A percentile compares a stretch with the other conserved stretches of the same genome.
Evolutionary conservation across 2,113 vertebrate genomes (phyloP).

Genomic region (Ciconia stormi): DNA sequence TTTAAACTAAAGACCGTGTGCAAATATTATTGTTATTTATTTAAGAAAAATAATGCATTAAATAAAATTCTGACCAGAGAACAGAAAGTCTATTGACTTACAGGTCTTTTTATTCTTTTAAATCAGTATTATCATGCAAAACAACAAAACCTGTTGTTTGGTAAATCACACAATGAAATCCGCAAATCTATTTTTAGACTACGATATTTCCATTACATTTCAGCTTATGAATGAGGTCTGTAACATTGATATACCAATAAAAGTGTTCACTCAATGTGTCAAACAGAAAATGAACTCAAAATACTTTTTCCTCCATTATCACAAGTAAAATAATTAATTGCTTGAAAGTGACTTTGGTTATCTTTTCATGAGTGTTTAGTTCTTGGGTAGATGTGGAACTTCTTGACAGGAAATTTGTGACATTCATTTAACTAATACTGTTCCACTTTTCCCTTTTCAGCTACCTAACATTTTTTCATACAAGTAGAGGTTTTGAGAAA

Average conservation of each 20-base stretch:
- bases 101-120: neutral
- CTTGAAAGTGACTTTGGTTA: neutral
- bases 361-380: neutral
- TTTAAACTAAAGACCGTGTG: neutral
- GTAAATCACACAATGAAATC: neutral
- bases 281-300: neutral
- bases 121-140: neutral
- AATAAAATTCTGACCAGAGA: neutral
- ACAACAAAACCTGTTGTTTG: neutral
- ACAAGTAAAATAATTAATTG: neutral
- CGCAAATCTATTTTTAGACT: neutral
- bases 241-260: neutral
- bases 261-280: neutral
- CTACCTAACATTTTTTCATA: neutral
- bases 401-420: neutral
- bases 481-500: neutral
- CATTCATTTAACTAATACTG: neutral
- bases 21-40: neutral
- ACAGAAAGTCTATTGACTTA: neutral
- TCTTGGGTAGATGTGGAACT: neutral
- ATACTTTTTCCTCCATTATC: neutral
- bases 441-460: neutral
- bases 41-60: neutral
- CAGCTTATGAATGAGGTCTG: neutral
- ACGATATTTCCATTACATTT: neutral